A percentile compares a stretch with the other conserved stretches of the same genome.
Evolutionary conservation across 2,888 invertebrate genomes (phyloP).

Genomic region (Polymixis lichenea): DNA sequence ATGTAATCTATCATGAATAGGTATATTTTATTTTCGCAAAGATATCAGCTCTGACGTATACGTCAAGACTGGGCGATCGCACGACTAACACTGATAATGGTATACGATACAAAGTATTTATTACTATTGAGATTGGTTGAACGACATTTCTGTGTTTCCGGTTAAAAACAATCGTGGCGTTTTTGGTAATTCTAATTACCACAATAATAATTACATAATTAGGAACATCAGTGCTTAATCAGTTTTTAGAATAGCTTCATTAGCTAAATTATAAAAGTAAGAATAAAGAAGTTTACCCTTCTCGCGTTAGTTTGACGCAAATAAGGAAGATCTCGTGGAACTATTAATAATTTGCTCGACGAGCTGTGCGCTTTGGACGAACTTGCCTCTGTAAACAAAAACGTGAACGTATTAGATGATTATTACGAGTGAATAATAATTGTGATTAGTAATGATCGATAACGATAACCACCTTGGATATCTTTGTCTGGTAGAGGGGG

Average conservation of each 20-base stretch:
- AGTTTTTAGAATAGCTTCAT: not conserved
- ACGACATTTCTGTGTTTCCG: conserved; percentile 39
- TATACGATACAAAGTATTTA: conserved; percentile 54
- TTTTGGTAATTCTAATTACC: conserved; percentile 29
- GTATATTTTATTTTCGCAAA: conserved; percentile 60
- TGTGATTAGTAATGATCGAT: conserved; percentile 34
- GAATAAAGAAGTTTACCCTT: conserved; percentile 78
- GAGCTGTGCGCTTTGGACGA: conserved; percentile 82
- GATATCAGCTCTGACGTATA: conserved; percentile 69
- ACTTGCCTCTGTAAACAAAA: conserved; percentile 81
- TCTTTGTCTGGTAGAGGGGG: conserved; percentile 81
- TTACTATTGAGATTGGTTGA: conserved; percentile 52
- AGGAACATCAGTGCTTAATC: not conserved
- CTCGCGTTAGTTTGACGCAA: conserved; percentile 89
- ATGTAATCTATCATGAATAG: conserved; percentile 59
- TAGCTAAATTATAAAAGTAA: conserved; percentile 28
- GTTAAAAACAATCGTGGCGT: conserved; percentile 38
- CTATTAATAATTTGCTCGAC: conserved; percentile 86
- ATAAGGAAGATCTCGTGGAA: conserved; percentile 88
- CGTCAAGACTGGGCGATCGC: conserved; percentile 67
- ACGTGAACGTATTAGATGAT: conserved; percentile 30
- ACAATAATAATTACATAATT: conserved; percentile 6
- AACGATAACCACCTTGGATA: conserved; percentile 78
- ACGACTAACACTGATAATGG: conserved; percentile 64
- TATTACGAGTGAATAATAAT: conserved; percentile 19